These are phyloP conservation scores for Metallyticus violacea DNA, from an alignment of 2,888 invertebrate species.

Conservation along the genomic window DNA sequence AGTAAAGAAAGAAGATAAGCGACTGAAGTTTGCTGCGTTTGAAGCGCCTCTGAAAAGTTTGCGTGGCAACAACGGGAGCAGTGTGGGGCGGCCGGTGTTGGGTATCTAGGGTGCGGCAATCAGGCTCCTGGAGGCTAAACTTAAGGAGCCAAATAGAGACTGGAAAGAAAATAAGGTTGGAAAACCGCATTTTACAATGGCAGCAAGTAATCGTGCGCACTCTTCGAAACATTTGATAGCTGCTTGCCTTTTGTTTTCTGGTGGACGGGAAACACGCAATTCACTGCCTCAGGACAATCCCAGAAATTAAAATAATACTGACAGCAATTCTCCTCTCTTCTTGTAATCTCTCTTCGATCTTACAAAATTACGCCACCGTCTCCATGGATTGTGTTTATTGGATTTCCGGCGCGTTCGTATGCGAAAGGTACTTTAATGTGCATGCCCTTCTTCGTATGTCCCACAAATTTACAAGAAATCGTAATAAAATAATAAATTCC, in stretches of 20 bases:
- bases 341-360: not conserved
- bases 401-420: not conserved
- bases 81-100: not conserved
- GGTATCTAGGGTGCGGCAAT: not conserved
- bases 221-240: slow-evolving; percentile 10
- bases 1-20: not conserved
- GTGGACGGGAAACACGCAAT: slow-evolving; percentile 14
- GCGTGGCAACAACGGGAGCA: not conserved
- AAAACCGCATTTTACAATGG: slow-evolving; percentile 30
- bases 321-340: slow-evolving; percentile 1
- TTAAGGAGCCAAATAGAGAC: not conserved
- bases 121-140: not conserved
- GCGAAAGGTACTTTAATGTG: not conserved
- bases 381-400: not conserved
- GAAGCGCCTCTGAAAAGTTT: no score
- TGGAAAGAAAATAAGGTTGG: slow-evolving; percentile 21
- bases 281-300: slow-evolving; percentile 6
- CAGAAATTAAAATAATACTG: slow-evolving; percentile 24
- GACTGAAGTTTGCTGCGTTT: no score
- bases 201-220: slow-evolving; percentile 19
- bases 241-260: not conserved
- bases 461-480: no score
- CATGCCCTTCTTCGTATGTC: no score
- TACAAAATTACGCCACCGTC: not conserved
- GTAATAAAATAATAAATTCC: no score